These are phyloP conservation scores for Mesitornis unicolor DNA, from an alignment of 2,113 vertebrate genomes.

Conservation along the genomic window DNA sequence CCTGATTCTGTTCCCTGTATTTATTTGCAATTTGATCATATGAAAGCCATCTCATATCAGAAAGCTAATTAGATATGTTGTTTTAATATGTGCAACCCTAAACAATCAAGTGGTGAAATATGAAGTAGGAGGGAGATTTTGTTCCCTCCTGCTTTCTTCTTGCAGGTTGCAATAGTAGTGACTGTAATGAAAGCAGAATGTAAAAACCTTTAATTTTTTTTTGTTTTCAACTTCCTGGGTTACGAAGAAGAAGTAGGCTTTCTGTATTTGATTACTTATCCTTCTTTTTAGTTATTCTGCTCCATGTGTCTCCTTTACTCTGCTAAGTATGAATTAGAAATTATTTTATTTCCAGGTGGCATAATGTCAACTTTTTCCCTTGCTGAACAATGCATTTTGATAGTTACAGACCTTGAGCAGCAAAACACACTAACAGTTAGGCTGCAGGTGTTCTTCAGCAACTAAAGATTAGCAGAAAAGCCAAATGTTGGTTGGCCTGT, in stretches of 20 bases:
- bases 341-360: background rate
- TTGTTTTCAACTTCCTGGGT: background rate
- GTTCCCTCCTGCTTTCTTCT: background rate
- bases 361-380: background rate
- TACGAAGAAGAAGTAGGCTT: background rate
- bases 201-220: background rate
- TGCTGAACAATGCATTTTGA: conserved; percentile 47
- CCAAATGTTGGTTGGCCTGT: conserved; percentile 37
- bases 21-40: background rate
- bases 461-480: conserved; percentile 42
- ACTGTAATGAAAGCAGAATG: background rate
- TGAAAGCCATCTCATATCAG: background rate
- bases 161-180: background rate
- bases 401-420: conserved; percentile 15
- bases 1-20: background rate
- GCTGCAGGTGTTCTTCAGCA: conserved; percentile 66
- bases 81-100: background rate
- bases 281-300: background rate
- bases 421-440: background rate
- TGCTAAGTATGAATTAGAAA: background rate
- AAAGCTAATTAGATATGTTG: background rate
- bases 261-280: background rate
- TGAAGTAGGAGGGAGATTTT: background rate
- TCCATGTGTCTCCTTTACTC: background rate
- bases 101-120: background rate